Evolutionary conservation across 2,888 invertebrate genomes (phyloP).

Genomic region (Reticulitermes lucifugus): DNA sequence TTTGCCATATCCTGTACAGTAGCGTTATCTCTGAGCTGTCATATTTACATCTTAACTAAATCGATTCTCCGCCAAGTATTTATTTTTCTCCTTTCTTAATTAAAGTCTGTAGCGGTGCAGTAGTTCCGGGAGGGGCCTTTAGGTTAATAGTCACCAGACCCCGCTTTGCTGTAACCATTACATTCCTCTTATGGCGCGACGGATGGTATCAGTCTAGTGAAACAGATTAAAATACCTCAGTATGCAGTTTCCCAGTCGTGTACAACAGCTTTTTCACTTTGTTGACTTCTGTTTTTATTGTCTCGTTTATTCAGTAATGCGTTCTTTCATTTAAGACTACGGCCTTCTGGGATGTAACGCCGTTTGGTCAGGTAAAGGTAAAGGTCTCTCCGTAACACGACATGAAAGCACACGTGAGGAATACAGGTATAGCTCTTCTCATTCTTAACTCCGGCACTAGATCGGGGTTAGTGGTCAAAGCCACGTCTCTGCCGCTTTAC

Average conservation of each 20-base stretch:
- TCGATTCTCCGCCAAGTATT: neutral
- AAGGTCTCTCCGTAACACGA: too few relatives aligned
- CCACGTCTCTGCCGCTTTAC: too few relatives aligned
- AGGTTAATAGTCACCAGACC: neutral
- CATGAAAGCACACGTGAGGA: too few relatives aligned
- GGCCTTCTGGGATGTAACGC: too few relatives aligned
- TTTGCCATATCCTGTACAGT: neutral
- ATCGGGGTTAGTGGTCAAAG: too few relatives aligned
- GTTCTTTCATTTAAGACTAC: too few relatives aligned
- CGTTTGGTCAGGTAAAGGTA: too few relatives aligned
- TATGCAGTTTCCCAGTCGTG: neutral
- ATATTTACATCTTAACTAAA: slow-evolving; percentile 17
- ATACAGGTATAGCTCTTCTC: too few relatives aligned
- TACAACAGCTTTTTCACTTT: too few relatives aligned
- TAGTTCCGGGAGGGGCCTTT: neutral
- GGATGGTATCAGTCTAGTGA: neutral
- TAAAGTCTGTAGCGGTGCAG: neutral
- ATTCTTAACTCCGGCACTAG: too few relatives aligned
- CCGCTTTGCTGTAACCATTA: neutral
- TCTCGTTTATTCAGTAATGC: too few relatives aligned
- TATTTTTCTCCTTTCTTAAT: neutral
- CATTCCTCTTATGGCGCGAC: neutral
- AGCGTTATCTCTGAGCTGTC: neutral
- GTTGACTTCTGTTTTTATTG: too few relatives aligned
- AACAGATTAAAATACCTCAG: slow-evolving; percentile 1